Evolutionary conservation across 2,113 vertebrate genomes (phyloP), one percentile per base, ranked within the genome.

Genomic region (Otocyon megalotis): DNA sequence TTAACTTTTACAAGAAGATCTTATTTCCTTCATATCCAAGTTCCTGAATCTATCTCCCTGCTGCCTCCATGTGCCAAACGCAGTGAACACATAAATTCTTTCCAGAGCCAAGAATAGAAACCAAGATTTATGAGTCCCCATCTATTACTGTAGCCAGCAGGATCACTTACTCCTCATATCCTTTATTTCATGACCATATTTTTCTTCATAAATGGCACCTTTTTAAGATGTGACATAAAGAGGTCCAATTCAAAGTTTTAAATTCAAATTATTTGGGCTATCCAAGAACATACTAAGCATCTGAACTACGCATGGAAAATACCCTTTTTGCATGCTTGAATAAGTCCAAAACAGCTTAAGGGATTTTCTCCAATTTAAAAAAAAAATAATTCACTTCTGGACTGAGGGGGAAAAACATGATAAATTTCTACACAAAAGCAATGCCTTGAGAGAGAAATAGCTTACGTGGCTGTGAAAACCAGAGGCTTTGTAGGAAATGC

Each of bases 221-320:
- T 94, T 94, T 92, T n/a, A 92, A 97, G 86, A 94, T 84, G 53
- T 83, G 88, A 62, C 91, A 63, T 88, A 95, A 97, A 96, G 95
- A 93, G 93, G 16, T 88, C 92, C 85, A 96, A 97, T 97, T 97
- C 97, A 95, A 93, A 74, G 96, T 87, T 97, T 96, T 97, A 97
- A 96, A 62, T 96, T 98, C 86, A 97, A 74, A 82, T 81, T 96
- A 85, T 97, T 96, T 97, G 93, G 93, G 94, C 92, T 96, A 50
- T 37, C 37, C 79, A 63, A 86, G 74, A 91, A 95, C 85, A 96
- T 53, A 56, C 90, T 50, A 60, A 91, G 76, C 87, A 80, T 91
- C 93, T 95, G 48, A 96, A 97, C 94, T 91, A 2, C 84, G 71
- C 82, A 37, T 48, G 69, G 88, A 72, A 97, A 96, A 93, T 96